Percentiles rank a stretch among this genome's conserved stretches.
Evolutionary conservation across 2,888 invertebrate genomes (phyloP).

Genomic region (Nomada hirtipes): DNA sequence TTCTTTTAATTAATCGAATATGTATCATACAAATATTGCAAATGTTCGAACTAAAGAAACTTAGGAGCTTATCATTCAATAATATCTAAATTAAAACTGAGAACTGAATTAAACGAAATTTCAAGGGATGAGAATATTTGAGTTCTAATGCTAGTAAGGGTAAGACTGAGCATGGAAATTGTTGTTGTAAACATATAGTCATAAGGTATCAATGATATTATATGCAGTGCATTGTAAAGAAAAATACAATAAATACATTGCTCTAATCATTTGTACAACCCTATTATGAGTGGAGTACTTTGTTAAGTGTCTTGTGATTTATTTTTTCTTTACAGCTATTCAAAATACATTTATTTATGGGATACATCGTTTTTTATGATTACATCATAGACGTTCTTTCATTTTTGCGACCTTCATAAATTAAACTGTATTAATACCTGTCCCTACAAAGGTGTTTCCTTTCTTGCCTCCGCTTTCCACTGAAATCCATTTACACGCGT

Average conservation of each 20-base stretch:
- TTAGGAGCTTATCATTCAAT: slow-evolving; percentile 34
- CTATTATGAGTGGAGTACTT: slow-evolving; percentile 3
- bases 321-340: slow-evolving; percentile 26
- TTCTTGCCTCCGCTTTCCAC: slow-evolving; percentile 87
- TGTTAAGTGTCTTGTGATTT: slow-evolving; percentile 25
- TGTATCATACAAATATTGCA: slow-evolving; percentile 39
- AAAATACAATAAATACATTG: slow-evolving; percentile 30
- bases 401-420: slow-evolving; percentile 18
- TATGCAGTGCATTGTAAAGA: slow-evolving; percentile 42
- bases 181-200: slow-evolving; percentile 35
- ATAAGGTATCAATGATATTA: slow-evolving; percentile 46
- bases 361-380: slow-evolving; percentile 9
- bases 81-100: slow-evolving; percentile 31
- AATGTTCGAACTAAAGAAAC: slow-evolving; percentile 26
- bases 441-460: slow-evolving; percentile 91
- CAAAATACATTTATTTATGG: slow-evolving; percentile 7
- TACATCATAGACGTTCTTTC: slow-evolving; percentile 18
- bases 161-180: slow-evolving; percentile 35
- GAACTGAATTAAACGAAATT: slow-evolving; percentile 37
- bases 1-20: slow-evolving; percentile 22
- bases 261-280: slow-evolving; percentile 42
- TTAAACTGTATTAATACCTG: slow-evolving; percentile 72
- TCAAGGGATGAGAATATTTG: slow-evolving; percentile 26
- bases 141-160: slow-evolving; percentile 56
- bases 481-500: slow-evolving; percentile 90